Conservation (phyloP, 92 coral and sea anemone species). For the Muricea muricata region DNA sequence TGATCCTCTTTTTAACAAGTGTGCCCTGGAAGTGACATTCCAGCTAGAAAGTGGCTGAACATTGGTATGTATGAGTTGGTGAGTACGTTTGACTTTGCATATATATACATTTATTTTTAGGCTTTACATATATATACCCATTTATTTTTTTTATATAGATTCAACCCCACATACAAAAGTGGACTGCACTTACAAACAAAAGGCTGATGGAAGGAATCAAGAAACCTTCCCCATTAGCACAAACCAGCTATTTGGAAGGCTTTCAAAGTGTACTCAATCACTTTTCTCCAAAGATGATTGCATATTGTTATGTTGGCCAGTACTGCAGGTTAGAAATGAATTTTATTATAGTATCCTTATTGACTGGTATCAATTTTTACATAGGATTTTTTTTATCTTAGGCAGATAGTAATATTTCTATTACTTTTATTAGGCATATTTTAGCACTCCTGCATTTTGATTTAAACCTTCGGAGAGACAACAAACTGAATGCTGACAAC, state of each 20-base stretch:
- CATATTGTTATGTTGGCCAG: conserved; percentile 63
- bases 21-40: conserved; percentile 37
- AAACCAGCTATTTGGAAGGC: conserved; percentile 65
- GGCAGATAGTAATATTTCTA: background rate
- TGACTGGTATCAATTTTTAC: background rate
- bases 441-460: conserved; percentile 51
- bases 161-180: background rate
- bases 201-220: conserved; percentile 48
- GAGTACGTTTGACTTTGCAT: too few relatives aligned
- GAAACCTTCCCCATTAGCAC: conserved; percentile 60
- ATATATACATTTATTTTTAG: background rate
- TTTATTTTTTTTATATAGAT: background rate
- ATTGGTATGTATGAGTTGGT: conserved; percentile 57
- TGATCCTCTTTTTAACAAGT: conserved; percentile 20
- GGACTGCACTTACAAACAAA: conserved; percentile 51
- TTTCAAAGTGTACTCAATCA: conserved; percentile 62
- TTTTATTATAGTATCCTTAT: background rate
- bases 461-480: conserved; percentile 28
- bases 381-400: too few relatives aligned
- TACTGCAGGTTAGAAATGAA: conserved; percentile 47
- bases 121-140: too few relatives aligned
- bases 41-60: conserved; percentile 59
- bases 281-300: conserved; percentile 68
- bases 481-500: background rate
- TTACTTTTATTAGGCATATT: conserved; percentile 38